These are phyloP conservation scores for Lampris megalopsis DNA, from an alignment of 2,113 vertebrate species.

Conservation along the genomic window DNA sequence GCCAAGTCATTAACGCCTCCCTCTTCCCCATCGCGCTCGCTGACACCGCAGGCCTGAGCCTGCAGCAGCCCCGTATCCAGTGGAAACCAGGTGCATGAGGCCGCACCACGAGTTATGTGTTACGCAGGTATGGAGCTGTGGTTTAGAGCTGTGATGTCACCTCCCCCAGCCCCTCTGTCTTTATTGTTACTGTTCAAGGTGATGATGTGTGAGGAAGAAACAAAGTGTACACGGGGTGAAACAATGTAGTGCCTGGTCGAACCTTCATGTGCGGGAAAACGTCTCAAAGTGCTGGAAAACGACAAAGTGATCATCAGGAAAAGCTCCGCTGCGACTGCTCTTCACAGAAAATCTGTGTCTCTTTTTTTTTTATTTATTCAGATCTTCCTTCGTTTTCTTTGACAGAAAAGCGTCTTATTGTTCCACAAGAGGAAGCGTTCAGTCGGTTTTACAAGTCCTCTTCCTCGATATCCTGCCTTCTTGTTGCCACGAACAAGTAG, in stretches of 20 bases:
- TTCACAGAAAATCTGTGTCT: slow-evolving; percentile 10
- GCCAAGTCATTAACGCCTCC: slow-evolving; percentile 24
- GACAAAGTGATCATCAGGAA: background rate
- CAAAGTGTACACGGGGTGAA: background rate
- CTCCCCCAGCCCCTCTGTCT: background rate
- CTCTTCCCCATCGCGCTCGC: background rate
- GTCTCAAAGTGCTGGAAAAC: background rate
- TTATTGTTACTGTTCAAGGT: background rate
- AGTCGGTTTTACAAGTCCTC: slow-evolving; percentile 2
- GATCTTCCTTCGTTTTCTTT: slow-evolving; percentile 57
- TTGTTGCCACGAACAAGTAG: background rate
- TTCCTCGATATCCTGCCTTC: background rate
- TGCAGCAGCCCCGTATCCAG: background rate
- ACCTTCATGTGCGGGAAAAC: background rate
- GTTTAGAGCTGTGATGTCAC: too few species aligned
- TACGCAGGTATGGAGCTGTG: too few species aligned
- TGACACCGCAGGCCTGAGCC: background rate
- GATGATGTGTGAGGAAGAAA: background rate
- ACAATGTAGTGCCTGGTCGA: background rate
- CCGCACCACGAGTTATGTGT: background rate
- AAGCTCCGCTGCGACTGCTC: slow-evolving; percentile 33
- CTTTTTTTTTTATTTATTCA: slow-evolving; percentile 75
- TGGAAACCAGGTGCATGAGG: background rate
- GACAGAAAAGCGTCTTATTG: slow-evolving; percentile 70
- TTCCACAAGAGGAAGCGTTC: slow-evolving; percentile 21